Conservation (phyloP, 2,888 invertebrate species). For the Melangyna quadrimaculata region DNA sequence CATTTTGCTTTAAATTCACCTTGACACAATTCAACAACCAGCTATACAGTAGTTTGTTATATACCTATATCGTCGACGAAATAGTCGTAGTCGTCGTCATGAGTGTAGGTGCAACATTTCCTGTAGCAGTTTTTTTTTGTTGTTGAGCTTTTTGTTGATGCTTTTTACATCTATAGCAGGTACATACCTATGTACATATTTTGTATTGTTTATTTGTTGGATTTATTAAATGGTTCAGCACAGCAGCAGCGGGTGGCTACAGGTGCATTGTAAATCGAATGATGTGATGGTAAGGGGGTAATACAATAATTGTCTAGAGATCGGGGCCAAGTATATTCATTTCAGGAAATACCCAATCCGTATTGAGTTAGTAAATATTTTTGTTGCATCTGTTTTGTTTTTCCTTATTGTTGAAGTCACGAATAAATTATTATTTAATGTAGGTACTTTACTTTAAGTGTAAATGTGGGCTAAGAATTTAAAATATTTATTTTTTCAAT, state of each 20-base stretch:
- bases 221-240: conserved; percentile 55
- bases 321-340: conserved; percentile 39
- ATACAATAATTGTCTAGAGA: conserved; percentile 36
- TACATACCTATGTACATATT: background rate
- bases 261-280: conserved; percentile 49
- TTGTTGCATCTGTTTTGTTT: conserved; percentile 55
- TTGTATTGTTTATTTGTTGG: conserved; percentile 51
- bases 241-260: conserved; percentile 61
- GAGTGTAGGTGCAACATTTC: conserved; percentile 72
- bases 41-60: conserved; percentile 45
- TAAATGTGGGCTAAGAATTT: background rate
- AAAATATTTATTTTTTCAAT: background rate
- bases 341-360: conserved; percentile 59
- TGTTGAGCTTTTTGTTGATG: conserved; percentile 21
- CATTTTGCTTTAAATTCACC: conserved; percentile 71
- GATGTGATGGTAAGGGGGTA: background rate
- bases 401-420: background rate
- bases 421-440: background rate
- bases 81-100: conserved; percentile 43
- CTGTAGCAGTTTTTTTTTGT: conserved; percentile 46
- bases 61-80: conserved; percentile 16
- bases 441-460: background rate
- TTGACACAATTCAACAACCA: conserved; percentile 67
- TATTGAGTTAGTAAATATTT: conserved; percentile 24
- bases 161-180: background rate